Base-by-base conservation (phyloP, 2,888 invertebrate genomes). In the Drosophila rellima region DNA sequence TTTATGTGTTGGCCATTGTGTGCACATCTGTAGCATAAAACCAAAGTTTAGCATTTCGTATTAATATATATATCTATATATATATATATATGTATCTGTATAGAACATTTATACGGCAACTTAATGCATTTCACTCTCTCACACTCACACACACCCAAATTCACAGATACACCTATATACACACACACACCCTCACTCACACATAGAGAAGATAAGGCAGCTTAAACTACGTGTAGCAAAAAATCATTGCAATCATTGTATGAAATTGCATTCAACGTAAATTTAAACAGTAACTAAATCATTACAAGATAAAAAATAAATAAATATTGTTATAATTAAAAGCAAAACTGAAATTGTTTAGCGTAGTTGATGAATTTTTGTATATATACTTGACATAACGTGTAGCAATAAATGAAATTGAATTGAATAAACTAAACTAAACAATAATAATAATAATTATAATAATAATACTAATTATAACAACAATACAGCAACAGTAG, bases 281-380 rank as follows among this genome's bases (percentile, higher is more conserved):
- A 74, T 55, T 64, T 61, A 60, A 76, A 78, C 65, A 63, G 76
- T 68, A 76, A 67, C 63, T 71, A 70, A 72, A 80, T 62, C 60
- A 81, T 74, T 66, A 71, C 64, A 60, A 61, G 63, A 81, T 63
- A 40, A 40, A 18, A 15, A 57, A 60, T 61, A 57, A 47, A 52
- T 61, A 67, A 70, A 71, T 85, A 86, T 84, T 89, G 86, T 86
- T 86, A 83, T 78, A 82, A 82, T 78, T 82, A 77, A 72, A 76
- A 60, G 56, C 31, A 63, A 68, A 63, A 86, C 80, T 82, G 75
- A 89, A 85, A 88, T 89, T 90, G 88, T 90, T 91, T 91, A 89
- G 85, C 67, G 84, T 90, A 91, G 89, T 89, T 88, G 83, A 87
- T 89, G 89, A 89, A 83, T 80, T 89, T 89, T 89, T 90, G 87